Conservation (phyloP, 2,888 invertebrate genomes). For the Aphidoletes aphidimyza region DNA sequence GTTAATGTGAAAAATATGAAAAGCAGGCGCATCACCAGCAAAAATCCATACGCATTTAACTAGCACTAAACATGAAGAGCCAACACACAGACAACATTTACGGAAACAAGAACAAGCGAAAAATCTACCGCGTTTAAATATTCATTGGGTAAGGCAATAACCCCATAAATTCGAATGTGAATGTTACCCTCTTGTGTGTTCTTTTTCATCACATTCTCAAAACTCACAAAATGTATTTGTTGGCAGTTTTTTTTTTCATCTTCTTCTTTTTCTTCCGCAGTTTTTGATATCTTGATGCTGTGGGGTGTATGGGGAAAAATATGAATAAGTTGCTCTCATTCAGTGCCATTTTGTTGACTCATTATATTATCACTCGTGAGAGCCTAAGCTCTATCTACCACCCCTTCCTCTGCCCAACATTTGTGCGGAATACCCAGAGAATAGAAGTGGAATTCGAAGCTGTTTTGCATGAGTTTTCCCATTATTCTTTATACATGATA, state of each 20-base stretch:
- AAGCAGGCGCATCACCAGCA: constrained; percentile 42
- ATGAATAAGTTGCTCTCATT: no score
- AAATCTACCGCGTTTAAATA: neutral
- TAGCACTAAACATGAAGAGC: neutral
- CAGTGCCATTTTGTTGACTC: no score
- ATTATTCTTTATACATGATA: no score
- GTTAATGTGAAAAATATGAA: constrained; percentile 36
- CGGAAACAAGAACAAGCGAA: neutral
- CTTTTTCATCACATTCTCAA: no score
- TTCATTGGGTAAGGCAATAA: constrained; percentile 45
- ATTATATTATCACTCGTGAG: no score
- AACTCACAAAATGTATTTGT: no score
- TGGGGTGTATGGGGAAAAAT: neutral
- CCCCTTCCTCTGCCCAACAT: no score
- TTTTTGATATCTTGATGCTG: neutral
- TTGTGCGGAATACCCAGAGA: no score
- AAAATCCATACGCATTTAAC: neutral
- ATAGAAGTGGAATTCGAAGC: no score
- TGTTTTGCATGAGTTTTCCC: no score
- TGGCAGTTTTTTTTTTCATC: neutral
- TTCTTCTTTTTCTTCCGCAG: neutral
- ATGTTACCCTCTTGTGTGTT: constrained; percentile 33
- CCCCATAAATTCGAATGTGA: constrained; percentile 40
- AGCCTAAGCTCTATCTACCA: no score
- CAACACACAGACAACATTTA: neutral